Base-by-base conservation (phyloP, 1,140 invertebrate genomes). In the Drosophila lacertosa region DNA sequence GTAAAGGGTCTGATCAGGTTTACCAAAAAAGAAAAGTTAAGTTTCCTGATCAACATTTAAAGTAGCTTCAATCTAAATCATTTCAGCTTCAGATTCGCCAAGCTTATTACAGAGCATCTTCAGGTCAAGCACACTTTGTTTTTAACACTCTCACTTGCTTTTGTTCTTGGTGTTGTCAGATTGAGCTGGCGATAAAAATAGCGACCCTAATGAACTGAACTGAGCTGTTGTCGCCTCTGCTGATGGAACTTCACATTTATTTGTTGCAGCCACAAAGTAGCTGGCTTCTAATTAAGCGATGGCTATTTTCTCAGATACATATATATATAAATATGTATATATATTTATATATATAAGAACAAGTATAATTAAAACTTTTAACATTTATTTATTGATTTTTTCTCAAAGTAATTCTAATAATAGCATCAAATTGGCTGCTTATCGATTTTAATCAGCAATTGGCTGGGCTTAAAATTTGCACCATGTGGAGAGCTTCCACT, bases 401-500 rank as follows among this genome's bases (percentile, higher is more conserved):
- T 40, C 15, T 65, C 47, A 29, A 16, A 29, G 6, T 7, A 11
- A 13, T 3, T 39, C 63, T 51, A 67, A 44, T 44, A 42, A 50
- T 60, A 59, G 48, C 58, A 29, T 51, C 18, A 40, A 67, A 67
- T 67, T 32, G 20, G 59, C 50, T 33, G 39, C 48, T 64, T 69
- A 69, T 69, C 66, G 66, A 69, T 69, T 64, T 45, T 60, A 67
- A 67, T 67, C 64, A 7, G 9, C 24, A 67, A 69, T 69, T 45
- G 48, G 48, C 40, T 63, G 50, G 50, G 48, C 59, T 69, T 45
- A 45, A 53, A 60, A 42, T 48, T 32, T 44, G 22, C 24, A 42
- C 22, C 35, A 47, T 47, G 47, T 24, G 62, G 45, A n/a, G n/a
- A n/a, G n/a, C n/a, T 64, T 10, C 4, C 13, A 24, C 42, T 60